Conservation (phyloP, 2,888 invertebrate species). For the Morinoia aosen region DNA sequence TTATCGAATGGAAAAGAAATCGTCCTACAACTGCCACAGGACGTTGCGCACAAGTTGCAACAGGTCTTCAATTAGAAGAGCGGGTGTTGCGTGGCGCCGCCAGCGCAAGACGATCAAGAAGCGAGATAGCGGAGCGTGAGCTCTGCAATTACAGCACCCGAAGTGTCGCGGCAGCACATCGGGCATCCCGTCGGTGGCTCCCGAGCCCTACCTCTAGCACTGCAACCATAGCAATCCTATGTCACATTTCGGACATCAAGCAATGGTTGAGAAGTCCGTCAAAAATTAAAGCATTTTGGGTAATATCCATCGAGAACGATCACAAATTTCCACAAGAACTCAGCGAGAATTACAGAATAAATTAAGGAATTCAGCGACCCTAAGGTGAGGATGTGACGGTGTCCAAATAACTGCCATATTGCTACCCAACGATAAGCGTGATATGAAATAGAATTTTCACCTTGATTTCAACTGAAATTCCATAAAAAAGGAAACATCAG, state of each 20-base stretch:
- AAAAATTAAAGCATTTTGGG: not conserved
- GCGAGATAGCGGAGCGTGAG: not conserved
- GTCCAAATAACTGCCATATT: too few species aligned
- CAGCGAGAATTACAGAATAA: too few species aligned
- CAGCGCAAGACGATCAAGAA: not conserved
- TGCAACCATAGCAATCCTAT: not conserved
- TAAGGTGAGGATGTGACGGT: too few species aligned
- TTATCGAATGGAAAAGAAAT: not conserved
- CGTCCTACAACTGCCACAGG: not conserved
- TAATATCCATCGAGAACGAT: too few species aligned
- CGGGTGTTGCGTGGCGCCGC: not conserved
- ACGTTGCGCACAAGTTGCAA: not conserved
- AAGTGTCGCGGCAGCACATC: not conserved
- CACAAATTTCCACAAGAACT: too few species aligned
- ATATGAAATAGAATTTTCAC: too few species aligned
- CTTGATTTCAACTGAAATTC: too few species aligned
- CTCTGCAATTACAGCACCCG: not conserved
- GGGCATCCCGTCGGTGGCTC: not conserved
- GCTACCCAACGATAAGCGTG: too few species aligned
- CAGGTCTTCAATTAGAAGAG: not conserved
- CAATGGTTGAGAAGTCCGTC: not conserved
- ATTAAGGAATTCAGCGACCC: too few species aligned
- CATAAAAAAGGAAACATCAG: too few species aligned
- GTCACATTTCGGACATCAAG: not conserved
- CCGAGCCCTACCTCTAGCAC: not conserved